Conservation (phyloP, 2,113 vertebrate species). For the Nycticorax nycticorax region DNA sequence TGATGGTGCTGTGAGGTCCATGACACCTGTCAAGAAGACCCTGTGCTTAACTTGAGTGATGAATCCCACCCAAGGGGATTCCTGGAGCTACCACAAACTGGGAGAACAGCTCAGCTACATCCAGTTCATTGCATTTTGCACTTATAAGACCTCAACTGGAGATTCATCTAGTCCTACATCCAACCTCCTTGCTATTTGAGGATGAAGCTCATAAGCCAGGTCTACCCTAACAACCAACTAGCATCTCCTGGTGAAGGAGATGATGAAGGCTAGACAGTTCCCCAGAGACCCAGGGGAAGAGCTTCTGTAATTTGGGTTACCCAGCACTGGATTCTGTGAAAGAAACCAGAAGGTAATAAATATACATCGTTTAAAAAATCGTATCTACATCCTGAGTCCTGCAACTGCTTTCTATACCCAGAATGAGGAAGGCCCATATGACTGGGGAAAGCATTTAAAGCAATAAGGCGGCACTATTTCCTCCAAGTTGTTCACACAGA, state of each 20-base stretch:
- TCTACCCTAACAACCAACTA: background rate
- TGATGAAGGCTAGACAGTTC: background rate
- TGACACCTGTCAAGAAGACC: background rate
- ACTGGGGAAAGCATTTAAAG: background rate
- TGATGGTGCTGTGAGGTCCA: background rate
- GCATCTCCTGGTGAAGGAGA: background rate
- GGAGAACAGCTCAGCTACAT: background rate
- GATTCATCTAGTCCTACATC: background rate
- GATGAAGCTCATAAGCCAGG: background rate
- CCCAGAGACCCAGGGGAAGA: background rate
- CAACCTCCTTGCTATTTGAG: background rate
- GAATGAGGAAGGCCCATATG: background rate
- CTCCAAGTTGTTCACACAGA: background rate
- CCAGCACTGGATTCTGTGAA: background rate
- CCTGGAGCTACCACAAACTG: background rate
- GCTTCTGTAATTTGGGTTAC: background rate
- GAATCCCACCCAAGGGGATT: background rate
- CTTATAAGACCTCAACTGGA: background rate
- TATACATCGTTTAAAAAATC: slow-evolving; percentile 18
- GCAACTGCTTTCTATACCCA: background rate
- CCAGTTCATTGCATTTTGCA: background rate
- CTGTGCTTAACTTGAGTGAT: background rate
- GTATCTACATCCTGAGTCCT: background rate
- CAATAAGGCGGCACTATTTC: background rate
- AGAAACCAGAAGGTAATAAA: slow-evolving; percentile 23